Evolutionary conservation across 2,888 invertebrate genomes (phyloP).

Genomic region (Petrophora chlorosata): DNA sequence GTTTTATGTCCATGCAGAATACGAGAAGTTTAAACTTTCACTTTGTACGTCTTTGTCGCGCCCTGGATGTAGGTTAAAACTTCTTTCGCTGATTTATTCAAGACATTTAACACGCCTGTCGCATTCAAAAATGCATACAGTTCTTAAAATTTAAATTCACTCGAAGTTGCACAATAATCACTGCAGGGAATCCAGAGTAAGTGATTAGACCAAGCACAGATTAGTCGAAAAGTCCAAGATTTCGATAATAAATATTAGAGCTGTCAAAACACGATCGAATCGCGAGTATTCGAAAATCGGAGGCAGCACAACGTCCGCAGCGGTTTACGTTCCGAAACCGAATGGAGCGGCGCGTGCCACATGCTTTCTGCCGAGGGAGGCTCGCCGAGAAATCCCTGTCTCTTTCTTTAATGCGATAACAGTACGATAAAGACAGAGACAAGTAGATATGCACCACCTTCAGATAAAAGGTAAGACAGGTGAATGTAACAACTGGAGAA

Average conservation of each 20-base stretch:
- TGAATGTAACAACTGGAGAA: conserved; percentile 72
- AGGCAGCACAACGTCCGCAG: conserved; percentile 58
- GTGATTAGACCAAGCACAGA: conserved; percentile 27
- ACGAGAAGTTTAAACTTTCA: conserved; percentile 74
- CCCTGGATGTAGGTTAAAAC: conserved; percentile 66
- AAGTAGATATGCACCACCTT: conserved; percentile 49
- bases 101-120: conserved; percentile 54
- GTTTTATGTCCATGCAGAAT: conserved; percentile 53
- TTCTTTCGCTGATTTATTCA: conserved; percentile 61
- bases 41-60: conserved; percentile 63
- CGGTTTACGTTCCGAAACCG: conserved; percentile 69
- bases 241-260: conserved; percentile 42
- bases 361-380: conserved; percentile 59
- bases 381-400: conserved; percentile 59
- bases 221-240: conserved; percentile 25
- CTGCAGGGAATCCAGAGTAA: conserved; percentile 33
- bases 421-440: conserved; percentile 64
- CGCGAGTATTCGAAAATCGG: conserved; percentile 52
- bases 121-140: conserved; percentile 42
- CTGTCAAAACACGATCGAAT: conserved; percentile 72
- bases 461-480: conserved; percentile 67
- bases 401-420: conserved; percentile 61
- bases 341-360: conserved; percentile 81
- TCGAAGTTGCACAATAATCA: conserved; percentile 42
- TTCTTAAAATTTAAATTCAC: conserved; percentile 43